Base-by-base conservation (phyloP, 2,113 vertebrate genomes). In the Megaleporinus macrocephalus region DNA sequence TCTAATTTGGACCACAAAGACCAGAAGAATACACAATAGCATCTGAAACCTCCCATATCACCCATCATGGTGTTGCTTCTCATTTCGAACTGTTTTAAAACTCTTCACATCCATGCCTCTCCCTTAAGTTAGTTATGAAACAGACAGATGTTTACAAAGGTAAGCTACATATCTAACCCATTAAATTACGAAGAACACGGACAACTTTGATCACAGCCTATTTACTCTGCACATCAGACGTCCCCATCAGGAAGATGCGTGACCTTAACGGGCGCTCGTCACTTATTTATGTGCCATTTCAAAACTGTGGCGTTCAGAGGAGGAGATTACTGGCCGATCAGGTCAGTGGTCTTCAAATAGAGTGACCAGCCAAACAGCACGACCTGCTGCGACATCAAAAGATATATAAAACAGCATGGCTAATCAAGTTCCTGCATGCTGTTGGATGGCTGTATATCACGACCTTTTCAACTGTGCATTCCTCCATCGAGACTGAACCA, bases 281-380 rank as follows among this genome's bases (percentile, higher is more conserved):
- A 76, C 76, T 84, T 73, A 83, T 79, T 80, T 59, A 80, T n/a
- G 27, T 57, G 49, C 13, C 73, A 47, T 66, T 83, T 86, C 20
- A 66, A 72, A 83, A 66, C 18, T 6, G 12, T 81, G 65, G 49
- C 24, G 4, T 76, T 80, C 72, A 62, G 78, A 44, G 10, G 78
- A 44, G 10, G 20, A 26, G 41, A 33, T 14, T 26, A 22, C 26
- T n/a, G 47, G 18, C 18, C 6, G 30, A 24, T 51, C 22, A 44
- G 61, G 33, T 74, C 70, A 27, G 33, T 15, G 74, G 65, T 26
- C 55, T 79, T 85, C 30, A 79, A 85, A 82, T 30, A 69, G 59
- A 13, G 29, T 63, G 30, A 22, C 49, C 29, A 71, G 66, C 12
- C 57, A 69, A 22, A 22, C 33, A 22, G 33, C 16, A 11, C 33